Evolutionary conservation across 2,888 invertebrate species (phyloP).

Genomic region (Archaeoteleia sp.): DNA sequence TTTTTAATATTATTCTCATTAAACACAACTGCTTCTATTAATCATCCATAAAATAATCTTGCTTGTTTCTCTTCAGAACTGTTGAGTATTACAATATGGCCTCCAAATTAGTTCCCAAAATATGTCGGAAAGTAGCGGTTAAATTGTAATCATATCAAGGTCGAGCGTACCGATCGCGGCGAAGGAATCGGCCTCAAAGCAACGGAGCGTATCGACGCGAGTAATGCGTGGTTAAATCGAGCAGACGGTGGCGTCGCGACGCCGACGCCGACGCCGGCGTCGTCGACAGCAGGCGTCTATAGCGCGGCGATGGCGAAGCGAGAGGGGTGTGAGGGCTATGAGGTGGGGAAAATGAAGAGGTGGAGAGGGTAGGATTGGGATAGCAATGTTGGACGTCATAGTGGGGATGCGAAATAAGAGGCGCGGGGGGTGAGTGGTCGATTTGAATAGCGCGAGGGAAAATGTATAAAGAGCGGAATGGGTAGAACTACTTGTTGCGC

Average conservation of each 20-base stretch:
- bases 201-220: slow-evolving; percentile 39
- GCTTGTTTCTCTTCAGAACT: too few relatives aligned
- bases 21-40: too few relatives aligned
- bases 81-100: too few relatives aligned
- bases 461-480: slow-evolving; percentile 60
- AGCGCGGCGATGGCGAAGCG: slow-evolving; percentile 18
- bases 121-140: too few relatives aligned
- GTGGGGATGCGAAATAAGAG: slow-evolving; percentile 15
- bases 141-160: slow-evolving; percentile 49
- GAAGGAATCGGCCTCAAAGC: slow-evolving; percentile 43
- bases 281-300: slow-evolving; percentile 46
- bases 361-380: slow-evolving; percentile 16
- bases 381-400: slow-evolving; percentile 8
- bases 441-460: slow-evolving; percentile 58
- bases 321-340: slow-evolving; percentile 28
- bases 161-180: slow-evolving; percentile 46
- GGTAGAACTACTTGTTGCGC: slow-evolving; percentile 72
- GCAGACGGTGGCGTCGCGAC: slow-evolving; percentile 69
- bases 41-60: too few relatives aligned
- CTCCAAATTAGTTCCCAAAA: too few relatives aligned
- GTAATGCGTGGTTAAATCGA: slow-evolving; percentile 64
- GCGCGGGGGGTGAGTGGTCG: slow-evolving; percentile 39
- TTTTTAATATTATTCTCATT: too few relatives aligned
- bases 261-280: slow-evolving; percentile 51
- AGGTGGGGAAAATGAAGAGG: slow-evolving; percentile 10